Evolutionary conservation across 2,113 vertebrate genomes (phyloP), one percentile per base, ranked within the genome.

Genomic region (Anarhynchus alexandrinus): DNA sequence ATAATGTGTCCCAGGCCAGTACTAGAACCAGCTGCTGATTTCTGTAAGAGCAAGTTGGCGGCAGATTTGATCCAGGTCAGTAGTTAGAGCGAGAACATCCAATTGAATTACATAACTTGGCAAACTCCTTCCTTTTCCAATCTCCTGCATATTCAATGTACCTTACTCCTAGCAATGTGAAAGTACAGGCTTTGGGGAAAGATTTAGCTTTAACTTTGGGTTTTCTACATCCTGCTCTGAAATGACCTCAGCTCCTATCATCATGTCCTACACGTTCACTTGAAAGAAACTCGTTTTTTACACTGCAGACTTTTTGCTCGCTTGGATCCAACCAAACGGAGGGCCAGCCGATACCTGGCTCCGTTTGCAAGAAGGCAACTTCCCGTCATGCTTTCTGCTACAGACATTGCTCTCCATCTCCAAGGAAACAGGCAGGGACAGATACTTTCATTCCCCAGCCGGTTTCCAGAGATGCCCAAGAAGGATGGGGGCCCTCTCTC

Each of bases 21-120:
- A 51, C 52, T 52, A 61, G 71, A 71, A 83, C 40, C 82, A 91
- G 78, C 66, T 76, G 87, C 77, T 94, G 88, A 59, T 59, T 94
- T 93, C 26, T 79, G 62, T 58, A 59, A 0, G 1, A 87, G 47
- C 58, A 87, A 86, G 45, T 18, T 82, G 93, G 85, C 3, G 0
- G 45, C 82, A 64, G 86, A 72, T 97, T 91, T 93, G 47, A 90
- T 94, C 57, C 93, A 96, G 96, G 96, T 96, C 96, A 97, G 64
- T 70, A 89, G 71, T 57, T n/a, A 65, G 86, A 93, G 83, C 20
- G 16, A 72, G 90, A 96, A 47, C 88, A 89, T 74, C 86, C 96
- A 91, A 38, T 2, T 82, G 90, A 93, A 92, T 94, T 93, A 71
- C 8, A 2, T 91, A 94, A 96, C 74, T 89, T 96, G 96, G 92